These are phyloP conservation scores for Choloepus didactylus DNA, from an alignment of 2,797 vertebrate species.

Conservation along the genomic window DNA sequence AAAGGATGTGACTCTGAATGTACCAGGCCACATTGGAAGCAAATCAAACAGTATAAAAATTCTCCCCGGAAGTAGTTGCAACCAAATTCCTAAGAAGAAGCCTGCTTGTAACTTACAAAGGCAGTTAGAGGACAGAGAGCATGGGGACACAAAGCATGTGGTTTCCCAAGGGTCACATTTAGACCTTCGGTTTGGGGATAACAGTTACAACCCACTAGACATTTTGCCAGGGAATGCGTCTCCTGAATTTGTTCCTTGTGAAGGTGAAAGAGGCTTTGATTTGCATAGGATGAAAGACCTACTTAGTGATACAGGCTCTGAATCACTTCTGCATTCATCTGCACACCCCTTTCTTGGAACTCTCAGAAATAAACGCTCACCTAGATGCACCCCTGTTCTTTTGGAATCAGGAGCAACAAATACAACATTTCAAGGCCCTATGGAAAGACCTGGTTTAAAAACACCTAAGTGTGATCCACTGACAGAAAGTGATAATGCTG, in stretches of 20 bases:
- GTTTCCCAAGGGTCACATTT: constrained; percentile 48
- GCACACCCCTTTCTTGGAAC: constrained; percentile 29
- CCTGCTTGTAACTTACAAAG: constrained; percentile 77
- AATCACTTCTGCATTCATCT: neutral
- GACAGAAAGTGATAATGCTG: constrained; percentile 48
- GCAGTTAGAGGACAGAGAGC: constrained; percentile 73
- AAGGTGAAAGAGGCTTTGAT: constrained; percentile 62
- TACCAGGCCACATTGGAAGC: constrained; percentile 56
- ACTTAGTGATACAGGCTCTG: neutral
- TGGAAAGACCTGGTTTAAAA: constrained; percentile 83
- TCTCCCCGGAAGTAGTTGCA: constrained; percentile 5
- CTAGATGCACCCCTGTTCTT: neutral
- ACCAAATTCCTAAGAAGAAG: constrained; percentile 72
- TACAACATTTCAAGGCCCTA: constrained; percentile 77
- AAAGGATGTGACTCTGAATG: constrained; percentile 52
- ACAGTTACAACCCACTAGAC: constrained; percentile 45
- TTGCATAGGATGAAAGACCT: constrained; percentile 24
- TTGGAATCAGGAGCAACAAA: constrained; percentile 48
- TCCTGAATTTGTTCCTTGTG: constrained; percentile 49
- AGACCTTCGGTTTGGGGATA: constrained; percentile 1
- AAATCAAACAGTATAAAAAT: constrained; percentile 60
- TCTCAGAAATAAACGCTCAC: neutral
- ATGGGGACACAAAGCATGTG: neutral
- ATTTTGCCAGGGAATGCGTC: constrained; percentile 44
- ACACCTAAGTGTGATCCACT: constrained; percentile 74